Base-by-base conservation (phyloP, 2,113 vertebrate species). In the Myxocyprinus asiaticus region DNA sequence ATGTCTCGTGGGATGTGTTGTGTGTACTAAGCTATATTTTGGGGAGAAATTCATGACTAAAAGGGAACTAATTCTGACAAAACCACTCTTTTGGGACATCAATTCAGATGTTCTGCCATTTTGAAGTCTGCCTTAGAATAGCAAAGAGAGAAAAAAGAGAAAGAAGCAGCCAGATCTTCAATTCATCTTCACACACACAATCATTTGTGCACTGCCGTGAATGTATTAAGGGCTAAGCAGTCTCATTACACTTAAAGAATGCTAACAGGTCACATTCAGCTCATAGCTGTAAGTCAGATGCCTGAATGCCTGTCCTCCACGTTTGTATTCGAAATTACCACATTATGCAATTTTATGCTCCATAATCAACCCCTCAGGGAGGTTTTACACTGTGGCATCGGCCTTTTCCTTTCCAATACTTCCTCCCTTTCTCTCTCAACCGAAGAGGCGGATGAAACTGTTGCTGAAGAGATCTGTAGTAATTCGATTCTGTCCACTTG, bases 191-290 rank as follows among this genome's bases (percentile, higher is more conserved):
- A 59, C 9, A 22, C 9, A 22, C 43, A 47, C n/a, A 72, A 58
- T 71, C n/a, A 72, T 58, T 33, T 33, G 22, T 33, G 50, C 42
- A 81, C 71, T 84, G 71, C 17, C 33, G 50, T 1, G 82, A 70
- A 73, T 73, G 65, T 86, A 82, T 88, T 89, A 88, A 74, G 77
- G 84, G 80, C 84, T 67, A 80, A 75, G 51, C 79, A 59, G 87
- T 88, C 87, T 92, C 90, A 91, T 92, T 91, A 88, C 56, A 51
- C 85, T 87, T 90, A 88, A 87, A 88, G 89, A 91, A 87, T 90
- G 90, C 89, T 92, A 91, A 90, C 89, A 89, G 91, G 89, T 90
- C 88, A 88, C 79, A 88, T 88, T 85, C 87, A 85, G 83, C 85
- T 83, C 77, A 82, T 77, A 76, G 87, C 87, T 87, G 44, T 59